Conservation (phyloP, 2,113 vertebrate genomes). For the Heloderma charlesbogerti region DNA sequence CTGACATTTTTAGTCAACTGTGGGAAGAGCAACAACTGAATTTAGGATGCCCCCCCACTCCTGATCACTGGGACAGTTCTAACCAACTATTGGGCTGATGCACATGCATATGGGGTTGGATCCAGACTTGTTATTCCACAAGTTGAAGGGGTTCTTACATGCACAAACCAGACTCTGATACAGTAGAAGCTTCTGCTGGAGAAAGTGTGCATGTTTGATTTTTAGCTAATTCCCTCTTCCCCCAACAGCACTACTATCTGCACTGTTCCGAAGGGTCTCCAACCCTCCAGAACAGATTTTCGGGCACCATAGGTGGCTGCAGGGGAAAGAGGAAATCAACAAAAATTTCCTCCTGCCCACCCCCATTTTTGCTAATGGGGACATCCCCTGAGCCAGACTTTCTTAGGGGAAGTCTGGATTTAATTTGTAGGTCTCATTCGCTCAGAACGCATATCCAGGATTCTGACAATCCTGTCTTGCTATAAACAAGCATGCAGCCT, state of each 20-base stretch:
- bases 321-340: neutral
- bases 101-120: neutral
- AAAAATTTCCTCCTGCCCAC: neutral
- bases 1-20: neutral
- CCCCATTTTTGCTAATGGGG: neutral
- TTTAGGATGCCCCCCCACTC: neutral
- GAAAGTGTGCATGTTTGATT: neutral
- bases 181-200: neutral
- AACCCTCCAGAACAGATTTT: neutral
- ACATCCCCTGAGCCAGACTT: neutral
- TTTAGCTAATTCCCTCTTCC: neutral
- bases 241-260: neutral
- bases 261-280: neutral
- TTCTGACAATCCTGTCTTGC: neutral
- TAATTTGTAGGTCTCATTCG: neutral
- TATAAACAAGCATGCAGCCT: no score
- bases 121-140: neutral
- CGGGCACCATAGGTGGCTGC: neutral
- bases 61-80: neutral
- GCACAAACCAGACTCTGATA: neutral
- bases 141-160: neutral
- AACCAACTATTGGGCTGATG: neutral
- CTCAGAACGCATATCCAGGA: neutral
- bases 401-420: neutral
- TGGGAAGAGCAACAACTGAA: neutral